Base-by-base conservation (phyloP, 2,888 invertebrate species). In the Drosophila pseudotakahashii region DNA sequence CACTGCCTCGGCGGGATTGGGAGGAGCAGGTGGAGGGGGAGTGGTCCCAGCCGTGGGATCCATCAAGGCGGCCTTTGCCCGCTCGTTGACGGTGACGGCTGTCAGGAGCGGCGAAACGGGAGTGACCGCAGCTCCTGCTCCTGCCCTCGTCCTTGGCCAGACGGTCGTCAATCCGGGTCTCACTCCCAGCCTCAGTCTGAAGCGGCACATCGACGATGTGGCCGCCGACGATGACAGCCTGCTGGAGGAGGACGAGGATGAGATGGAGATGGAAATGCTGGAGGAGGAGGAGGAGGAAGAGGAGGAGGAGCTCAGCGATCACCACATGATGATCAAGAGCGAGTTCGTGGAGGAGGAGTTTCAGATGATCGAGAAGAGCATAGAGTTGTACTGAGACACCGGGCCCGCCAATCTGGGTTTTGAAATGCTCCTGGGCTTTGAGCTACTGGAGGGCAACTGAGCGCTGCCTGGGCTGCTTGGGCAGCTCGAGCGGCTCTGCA, bases 281-380 rank as follows among this genome's bases (percentile, higher is more conserved):
- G 63, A 73, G 1, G 58, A 57, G n/a, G 73, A 57, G n/a, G 73
- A 67, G n/a, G 72, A 70, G 36, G 75, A 72, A 34, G 70, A 79
- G 60, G 51, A 73, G 59, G 73, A 76, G 42, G 74, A 84, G 72
- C 48, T 73, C 67, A 64, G 70, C 16, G 61, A 72, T 67, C 72
- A 76, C 36, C 48, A 59, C 11, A 16, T 50, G 50, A 60, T 81
- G 64, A 76, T 76, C 32, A 82, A 86, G 57, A 60, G 75, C 54
- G 86, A 86, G 62, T 83, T 70, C 73, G 59, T 72, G 72, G 75
- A 81, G 62, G 80, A 85, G 45, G 77, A 87, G 6, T 87, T 54
- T 67, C 77, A 78, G 5, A 73, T 89, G 26, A 78, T 88, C n/a
- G 89, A 89, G 47, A 87, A 85, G 52, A 76, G 80, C 54, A 83